A percentile compares a stretch with the other conserved stretches of the same genome.
Conservation (phyloP, 2,888 invertebrate species). For the Metallyticus violacea region DNA sequence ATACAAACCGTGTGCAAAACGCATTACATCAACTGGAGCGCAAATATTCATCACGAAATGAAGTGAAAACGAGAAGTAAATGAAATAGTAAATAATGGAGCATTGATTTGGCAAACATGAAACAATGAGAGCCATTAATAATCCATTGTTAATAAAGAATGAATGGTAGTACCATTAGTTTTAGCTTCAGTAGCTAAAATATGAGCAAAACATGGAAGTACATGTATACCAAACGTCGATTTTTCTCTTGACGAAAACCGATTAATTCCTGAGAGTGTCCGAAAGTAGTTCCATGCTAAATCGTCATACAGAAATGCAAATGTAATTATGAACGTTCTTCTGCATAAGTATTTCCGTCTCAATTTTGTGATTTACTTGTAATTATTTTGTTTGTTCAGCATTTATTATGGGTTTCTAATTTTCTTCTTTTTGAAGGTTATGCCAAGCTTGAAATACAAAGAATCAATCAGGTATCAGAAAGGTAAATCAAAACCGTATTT, state of each 20-base stretch:
- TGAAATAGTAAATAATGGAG: not conserved
- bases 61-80: not conserved
- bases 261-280: not conserved
- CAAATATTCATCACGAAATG: not conserved
- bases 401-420: too few relatives aligned
- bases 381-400: too few relatives aligned
- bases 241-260: not conserved
- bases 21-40: not conserved
- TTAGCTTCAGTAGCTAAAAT: not conserved
- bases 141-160: not conserved
- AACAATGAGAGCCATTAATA: not conserved
- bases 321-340: too few relatives aligned
- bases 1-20: not conserved
- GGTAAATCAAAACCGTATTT: too few relatives aligned
- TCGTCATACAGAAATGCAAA: not conserved
- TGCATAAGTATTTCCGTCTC: too few relatives aligned
- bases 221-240: not conserved
- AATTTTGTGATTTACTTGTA: too few relatives aligned
- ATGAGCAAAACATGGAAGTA: not conserved
- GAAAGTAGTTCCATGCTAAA: not conserved
- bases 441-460: too few relatives aligned
- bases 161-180: not conserved
- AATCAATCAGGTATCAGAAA: too few relatives aligned
- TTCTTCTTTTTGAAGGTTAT: too few relatives aligned
- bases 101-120: not conserved